Conservation (phyloP, 2,888 invertebrate species). For the Cosmia pyralina region DNA sequence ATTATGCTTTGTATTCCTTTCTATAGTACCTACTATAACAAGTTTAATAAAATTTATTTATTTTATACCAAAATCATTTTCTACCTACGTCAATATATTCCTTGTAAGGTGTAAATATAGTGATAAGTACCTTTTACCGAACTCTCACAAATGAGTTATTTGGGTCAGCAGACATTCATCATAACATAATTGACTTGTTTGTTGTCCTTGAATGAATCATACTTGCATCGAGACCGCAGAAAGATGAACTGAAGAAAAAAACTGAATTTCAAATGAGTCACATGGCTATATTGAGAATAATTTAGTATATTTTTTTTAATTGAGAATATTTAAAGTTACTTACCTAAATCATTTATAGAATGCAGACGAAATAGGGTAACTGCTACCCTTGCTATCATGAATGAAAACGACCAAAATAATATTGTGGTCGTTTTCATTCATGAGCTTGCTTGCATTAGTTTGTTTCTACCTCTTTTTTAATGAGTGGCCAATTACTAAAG, state of each 20-base stretch:
- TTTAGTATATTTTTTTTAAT: conserved; percentile 8
- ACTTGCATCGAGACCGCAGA: conserved; percentile 29
- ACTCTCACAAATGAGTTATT: conserved; percentile 37
- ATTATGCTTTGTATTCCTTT: too few relatives aligned
- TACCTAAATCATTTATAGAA: too few relatives aligned
- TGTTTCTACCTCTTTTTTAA: too few relatives aligned
- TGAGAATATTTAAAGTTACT: background rate
- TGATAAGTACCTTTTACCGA: background rate
- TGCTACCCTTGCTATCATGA: too few relatives aligned
- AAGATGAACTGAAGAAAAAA: conserved; percentile 10
- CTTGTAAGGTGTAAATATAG: background rate
- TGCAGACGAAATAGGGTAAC: too few relatives aligned
- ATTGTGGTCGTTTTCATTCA: too few relatives aligned
- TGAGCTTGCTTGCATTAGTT: too few relatives aligned
- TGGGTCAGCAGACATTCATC: conserved; percentile 53
- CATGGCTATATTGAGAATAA: conserved; percentile 12
- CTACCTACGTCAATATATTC: background rate
- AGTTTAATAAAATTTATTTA: too few relatives aligned
- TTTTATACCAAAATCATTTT: background rate
- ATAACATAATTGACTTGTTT: conserved; percentile 55
- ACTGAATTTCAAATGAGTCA: conserved; percentile 20
- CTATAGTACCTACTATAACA: background rate
- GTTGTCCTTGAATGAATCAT: conserved; percentile 51
- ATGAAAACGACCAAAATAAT: too few relatives aligned
- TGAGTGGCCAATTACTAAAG: too few relatives aligned